Percentiles rank a stretch among this genome's conserved stretches.
Conservation (phyloP, 2,888 invertebrate species). For the Drosophila tanythrix region DNA sequence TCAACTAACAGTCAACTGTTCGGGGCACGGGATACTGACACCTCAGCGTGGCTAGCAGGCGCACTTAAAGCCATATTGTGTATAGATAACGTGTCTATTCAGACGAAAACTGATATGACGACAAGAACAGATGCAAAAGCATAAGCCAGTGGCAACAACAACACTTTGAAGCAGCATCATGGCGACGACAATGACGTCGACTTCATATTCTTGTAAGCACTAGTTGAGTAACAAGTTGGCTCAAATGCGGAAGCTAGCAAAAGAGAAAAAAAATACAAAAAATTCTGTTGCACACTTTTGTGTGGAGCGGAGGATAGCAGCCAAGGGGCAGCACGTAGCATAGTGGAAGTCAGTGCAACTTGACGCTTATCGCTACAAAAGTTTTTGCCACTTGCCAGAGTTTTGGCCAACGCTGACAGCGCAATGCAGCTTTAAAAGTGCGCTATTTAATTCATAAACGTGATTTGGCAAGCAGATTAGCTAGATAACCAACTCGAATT, state of each 20-base stretch:
- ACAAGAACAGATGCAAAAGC: constrained; percentile 60
- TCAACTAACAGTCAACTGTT: constrained; percentile 14
- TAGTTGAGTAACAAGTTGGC: constrained; percentile 68
- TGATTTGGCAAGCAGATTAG: constrained; percentile 8
- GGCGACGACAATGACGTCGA: constrained; percentile 33
- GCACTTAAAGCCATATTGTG: constrained; percentile 76
- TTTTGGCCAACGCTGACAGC: constrained; percentile 62
- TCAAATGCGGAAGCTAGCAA: constrained; percentile 59
- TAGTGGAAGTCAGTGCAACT: constrained; percentile 37
- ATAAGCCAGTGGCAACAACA: constrained; percentile 17
- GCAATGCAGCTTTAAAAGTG: constrained; percentile 38
- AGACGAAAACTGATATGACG: constrained; percentile 77
- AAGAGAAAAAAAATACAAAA: constrained; percentile 6
- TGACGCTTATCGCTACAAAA: constrained; percentile 74
- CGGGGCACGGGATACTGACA: constrained; percentile 28
- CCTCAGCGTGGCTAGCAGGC: constrained; percentile 38
- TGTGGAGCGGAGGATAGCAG: constrained; percentile 32
- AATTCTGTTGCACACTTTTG: constrained; percentile 68
- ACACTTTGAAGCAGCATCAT: neutral
- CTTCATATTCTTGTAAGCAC: constrained; percentile 54
- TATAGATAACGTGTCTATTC: constrained; percentile 80
- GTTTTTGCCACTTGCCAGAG: constrained; percentile 69
- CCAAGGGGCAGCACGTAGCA: constrained; percentile 25
- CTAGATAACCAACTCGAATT: constrained; percentile 8
- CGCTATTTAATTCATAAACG: constrained; percentile 40